Conservation (phyloP, 2,113 vertebrate species). For the Myanophis thanlyinensis region DNA sequence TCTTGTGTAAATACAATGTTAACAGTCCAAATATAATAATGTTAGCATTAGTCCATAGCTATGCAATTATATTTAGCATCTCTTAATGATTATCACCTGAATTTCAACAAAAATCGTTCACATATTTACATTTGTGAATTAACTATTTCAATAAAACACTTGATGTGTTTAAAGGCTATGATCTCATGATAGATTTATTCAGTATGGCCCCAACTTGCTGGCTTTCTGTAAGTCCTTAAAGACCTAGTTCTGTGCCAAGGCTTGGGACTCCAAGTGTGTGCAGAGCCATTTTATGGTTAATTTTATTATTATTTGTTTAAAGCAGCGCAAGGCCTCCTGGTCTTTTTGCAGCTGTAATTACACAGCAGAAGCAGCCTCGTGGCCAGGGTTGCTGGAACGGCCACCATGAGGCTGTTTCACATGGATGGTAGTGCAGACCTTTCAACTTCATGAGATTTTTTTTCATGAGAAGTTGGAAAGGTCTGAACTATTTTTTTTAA, state of each 20-base stretch:
- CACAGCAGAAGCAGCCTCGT: no score
- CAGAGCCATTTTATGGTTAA: not conserved
- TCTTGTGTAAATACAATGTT: not conserved
- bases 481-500: no score
- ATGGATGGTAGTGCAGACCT: no score
- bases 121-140: not conserved
- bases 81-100: not conserved
- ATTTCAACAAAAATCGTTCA: not conserved
- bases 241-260: not conserved
- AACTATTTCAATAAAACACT: not conserved
- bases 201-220: not conserved
- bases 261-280: not conserved
- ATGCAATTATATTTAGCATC: not conserved
- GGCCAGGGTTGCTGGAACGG: no score
- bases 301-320: not conserved
- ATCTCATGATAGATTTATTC: not conserved
- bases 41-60: not conserved
- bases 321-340: no score
- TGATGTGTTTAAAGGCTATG: not conserved
- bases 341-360: no score
- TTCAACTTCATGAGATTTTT: no score
- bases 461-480: no score
- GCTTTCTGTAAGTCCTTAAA: not conserved
- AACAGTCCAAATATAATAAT: no score
- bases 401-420: no score